Base-by-base conservation (phyloP, 2,888 invertebrate species). In the Blomia tropicalis region DNA sequence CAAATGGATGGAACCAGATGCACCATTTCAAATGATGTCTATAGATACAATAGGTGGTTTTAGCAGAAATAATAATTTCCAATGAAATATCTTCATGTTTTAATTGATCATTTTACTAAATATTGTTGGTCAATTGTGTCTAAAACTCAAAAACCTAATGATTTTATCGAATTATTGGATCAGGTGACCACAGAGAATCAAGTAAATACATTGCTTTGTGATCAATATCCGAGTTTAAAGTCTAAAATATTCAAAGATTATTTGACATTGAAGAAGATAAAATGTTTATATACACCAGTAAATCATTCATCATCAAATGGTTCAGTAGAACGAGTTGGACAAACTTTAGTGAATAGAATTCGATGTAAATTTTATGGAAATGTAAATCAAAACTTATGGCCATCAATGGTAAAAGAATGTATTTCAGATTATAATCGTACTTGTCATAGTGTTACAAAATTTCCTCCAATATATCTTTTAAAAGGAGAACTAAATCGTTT, bases 1-100 rank as follows among this genome's bases (percentile, higher is more conserved):
- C n/a, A n/a, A n/a, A n/a, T n/a, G 19, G 2, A 14, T 61, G 31
- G 27, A 19, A 2, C 29, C 31, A 1, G 14, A 1, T 27, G 25
- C 23, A 14, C 61, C 61, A 11, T 54, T 61, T 43, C 54, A 61
- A 7, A 4, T 61, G 17, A 54, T 61, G 41, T 47, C 53, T 11
- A 31, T 61, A 2, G 61, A 61, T 22, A 61, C 61, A 3, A 29
- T 32, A 1, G 58, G 29, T 2, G 61, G 61, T 1, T 36, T 36
- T 17, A 36, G 17, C 17, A 36, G 36, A 11, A 36, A 17, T 36
- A 36, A 36, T 7, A 17, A 17, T 36, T 36, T 11, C 36, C 17
- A n/a, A n/a, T n/a, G n/a, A n/a, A n/a, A n/a, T n/a, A n/a, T n/a
- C n/a, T 7, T 7, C 36, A 36, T 17, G 7, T 36, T 7, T 7